A percentile compares a stretch with the other conserved stretches of the same genome.
These are phyloP conservation scores for Caenorhabditis drosophilae DNA, from an alignment of 2,888 invertebrate genomes.

Conservation along the genomic window DNA sequence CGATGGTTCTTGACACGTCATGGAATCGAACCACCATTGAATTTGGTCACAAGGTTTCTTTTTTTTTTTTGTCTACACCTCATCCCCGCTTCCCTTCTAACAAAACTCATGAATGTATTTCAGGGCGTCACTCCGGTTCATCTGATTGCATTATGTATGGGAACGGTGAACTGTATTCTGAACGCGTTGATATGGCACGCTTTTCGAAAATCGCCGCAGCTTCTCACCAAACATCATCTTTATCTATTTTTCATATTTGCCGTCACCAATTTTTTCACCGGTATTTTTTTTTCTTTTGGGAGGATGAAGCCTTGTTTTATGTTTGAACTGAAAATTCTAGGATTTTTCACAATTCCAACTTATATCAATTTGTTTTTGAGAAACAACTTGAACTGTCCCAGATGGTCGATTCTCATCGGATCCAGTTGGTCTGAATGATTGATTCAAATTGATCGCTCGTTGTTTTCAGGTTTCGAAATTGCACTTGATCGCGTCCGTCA, in stretches of 20 bases:
- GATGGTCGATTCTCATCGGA: constrained; percentile 48
- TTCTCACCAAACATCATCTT: constrained; percentile 48
- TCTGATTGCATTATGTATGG: constrained; percentile 37
- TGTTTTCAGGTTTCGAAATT: constrained; percentile 46
- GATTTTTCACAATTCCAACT: constrained; percentile 53
- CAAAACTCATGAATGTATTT: background rate
- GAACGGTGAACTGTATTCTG: constrained; percentile 42
- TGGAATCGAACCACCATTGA: constrained; percentile 40
- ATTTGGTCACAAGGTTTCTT: constrained; percentile 36
- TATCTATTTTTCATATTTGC: constrained; percentile 52
- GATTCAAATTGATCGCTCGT: background rate
- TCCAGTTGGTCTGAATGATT: constrained; percentile 22
- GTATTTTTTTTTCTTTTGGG: constrained; percentile 9
- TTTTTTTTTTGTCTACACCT: no score
- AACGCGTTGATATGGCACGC: constrained; percentile 51
- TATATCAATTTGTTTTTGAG: constrained; percentile 40
- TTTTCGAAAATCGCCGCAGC: constrained; percentile 33
- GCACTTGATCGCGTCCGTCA: constrained; percentile 45
- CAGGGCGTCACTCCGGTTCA: constrained; percentile 38
- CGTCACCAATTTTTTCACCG: constrained; percentile 50
- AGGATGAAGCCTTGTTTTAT: background rate
- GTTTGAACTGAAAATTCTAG: constrained; percentile 12
- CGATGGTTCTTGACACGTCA: constrained; percentile 51
- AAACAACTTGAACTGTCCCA: constrained; percentile 40
- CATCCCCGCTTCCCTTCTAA: no score